Percentiles rank a stretch among this genome's conserved stretches.
These are phyloP conservation scores for Struthio camelus DNA, from an alignment of 2,113 vertebrate species.

Conservation along the genomic window DNA sequence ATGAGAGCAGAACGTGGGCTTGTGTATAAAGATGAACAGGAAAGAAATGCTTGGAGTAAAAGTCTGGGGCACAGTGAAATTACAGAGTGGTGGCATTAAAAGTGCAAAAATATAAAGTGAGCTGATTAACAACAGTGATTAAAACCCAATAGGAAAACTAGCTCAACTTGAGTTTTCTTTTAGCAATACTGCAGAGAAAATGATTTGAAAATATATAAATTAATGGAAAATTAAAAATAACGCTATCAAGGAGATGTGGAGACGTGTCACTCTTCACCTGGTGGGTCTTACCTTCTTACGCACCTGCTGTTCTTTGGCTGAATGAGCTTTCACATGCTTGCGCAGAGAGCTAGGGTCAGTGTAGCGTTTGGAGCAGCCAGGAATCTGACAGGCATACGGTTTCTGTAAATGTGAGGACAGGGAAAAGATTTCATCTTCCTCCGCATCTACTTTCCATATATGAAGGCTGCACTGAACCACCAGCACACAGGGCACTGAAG, in stretches of 20 bases:
- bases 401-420: slow-evolving; percentile 78
- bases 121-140: background rate
- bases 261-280: background rate
- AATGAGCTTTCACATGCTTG: slow-evolving; percentile 98
- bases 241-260: background rate
- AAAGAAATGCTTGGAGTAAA: background rate
- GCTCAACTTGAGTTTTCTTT: background rate
- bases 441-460: background rate
- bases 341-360: slow-evolving; percentile 98
- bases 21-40: background rate
- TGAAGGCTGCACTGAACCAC: background rate
- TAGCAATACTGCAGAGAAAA: background rate
- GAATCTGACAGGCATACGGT: slow-evolving; percentile 97
- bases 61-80: background rate
- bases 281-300: slow-evolving; percentile 90
- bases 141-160: background rate
- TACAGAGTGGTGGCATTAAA: background rate
- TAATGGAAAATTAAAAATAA: background rate
- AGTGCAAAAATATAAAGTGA: background rate
- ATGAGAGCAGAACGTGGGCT: background rate
- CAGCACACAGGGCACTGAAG: background rate
- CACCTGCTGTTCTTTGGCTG: slow-evolving; percentile 96
- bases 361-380: slow-evolving; percentile 97
- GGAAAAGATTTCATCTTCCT: background rate
- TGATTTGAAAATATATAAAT: background rate